These are phyloP conservation scores for Dryobates pubescens DNA, from an alignment of 2,797 vertebrate genomes.

Conservation along the genomic window DNA sequence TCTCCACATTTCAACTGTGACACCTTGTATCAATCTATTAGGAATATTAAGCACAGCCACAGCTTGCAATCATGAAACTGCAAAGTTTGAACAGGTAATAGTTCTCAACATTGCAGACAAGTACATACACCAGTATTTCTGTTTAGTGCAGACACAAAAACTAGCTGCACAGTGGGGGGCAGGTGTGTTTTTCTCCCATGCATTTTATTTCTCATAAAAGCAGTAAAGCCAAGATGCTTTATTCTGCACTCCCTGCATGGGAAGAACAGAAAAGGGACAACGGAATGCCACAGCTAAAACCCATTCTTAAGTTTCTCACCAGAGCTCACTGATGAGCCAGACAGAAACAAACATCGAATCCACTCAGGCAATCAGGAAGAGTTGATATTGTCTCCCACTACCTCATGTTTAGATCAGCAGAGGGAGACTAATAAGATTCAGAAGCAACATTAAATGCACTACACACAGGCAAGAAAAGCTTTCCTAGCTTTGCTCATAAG, in stretches of 20 bases:
- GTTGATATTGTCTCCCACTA: neutral
- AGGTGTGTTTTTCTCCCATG: neutral
- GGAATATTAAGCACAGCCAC: neutral
- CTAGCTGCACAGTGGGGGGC: fast-evolving
- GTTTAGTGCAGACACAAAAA: neutral
- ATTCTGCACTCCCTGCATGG: neutral
- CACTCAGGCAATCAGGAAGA: neutral
- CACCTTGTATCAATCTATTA: neutral
- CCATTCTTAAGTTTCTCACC: neutral
- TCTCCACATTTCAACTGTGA: neutral
- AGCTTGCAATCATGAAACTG: neutral
- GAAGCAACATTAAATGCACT: neutral
- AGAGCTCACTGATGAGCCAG: neutral
- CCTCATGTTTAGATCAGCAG: neutral
- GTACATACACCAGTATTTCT: neutral
- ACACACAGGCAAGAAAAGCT: neutral
- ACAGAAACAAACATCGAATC: neutral
- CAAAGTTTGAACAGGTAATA: neutral
- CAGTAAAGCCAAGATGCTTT: neutral
- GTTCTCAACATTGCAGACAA: neutral
- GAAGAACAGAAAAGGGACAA: too few species aligned
- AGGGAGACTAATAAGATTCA: neutral
- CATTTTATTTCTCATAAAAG: neutral
- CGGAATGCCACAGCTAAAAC: neutral
- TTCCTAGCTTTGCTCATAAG: neutral